Percentiles rank a stretch among this genome's conserved stretches.
phyloP scores from a whole-genome alignment of 1,140 invertebrate genomes.

The Leptinotarsa defecta region DNA sequence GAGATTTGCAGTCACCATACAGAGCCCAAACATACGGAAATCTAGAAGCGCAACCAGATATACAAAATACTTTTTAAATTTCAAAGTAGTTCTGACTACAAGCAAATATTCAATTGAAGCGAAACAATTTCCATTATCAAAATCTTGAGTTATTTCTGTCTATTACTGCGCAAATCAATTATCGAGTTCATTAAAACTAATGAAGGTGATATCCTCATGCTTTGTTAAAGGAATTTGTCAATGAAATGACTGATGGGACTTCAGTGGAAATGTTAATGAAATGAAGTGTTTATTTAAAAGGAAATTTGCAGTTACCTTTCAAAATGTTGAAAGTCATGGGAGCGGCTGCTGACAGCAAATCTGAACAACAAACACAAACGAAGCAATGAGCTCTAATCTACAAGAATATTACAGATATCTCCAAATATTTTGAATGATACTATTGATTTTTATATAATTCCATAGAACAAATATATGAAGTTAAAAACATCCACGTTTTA shows the following conservation, averaged over 20 bases:
- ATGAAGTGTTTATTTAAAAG: constrained; percentile 36
- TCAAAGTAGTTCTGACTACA: too few species aligned
- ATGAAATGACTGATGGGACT: neutral
- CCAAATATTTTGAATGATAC: neutral
- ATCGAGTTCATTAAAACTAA: neutral
- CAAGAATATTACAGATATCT: constrained; percentile 38
- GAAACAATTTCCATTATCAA: too few species aligned
- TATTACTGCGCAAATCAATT: neutral
- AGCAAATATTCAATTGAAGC: too few species aligned
- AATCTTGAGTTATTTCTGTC: too few species aligned
- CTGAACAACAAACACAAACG: constrained; percentile 71
- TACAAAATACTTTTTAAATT: too few species aligned
- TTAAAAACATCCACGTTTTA: too few species aligned
- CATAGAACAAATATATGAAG: too few species aligned
- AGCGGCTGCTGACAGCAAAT: constrained; percentile 73
- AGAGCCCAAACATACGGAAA: too few species aligned
- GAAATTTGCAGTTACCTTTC: constrained; percentile 66
- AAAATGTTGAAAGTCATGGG: constrained; percentile 78
- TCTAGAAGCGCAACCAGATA: too few species aligned
- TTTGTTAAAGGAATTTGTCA: constrained; percentile 6
- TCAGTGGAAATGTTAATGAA: constrained; percentile 15
- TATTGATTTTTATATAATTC: too few species aligned
- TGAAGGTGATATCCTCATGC: neutral
- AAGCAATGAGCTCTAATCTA: constrained; percentile 59
- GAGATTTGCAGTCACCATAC: too few species aligned